Conservation (phyloP, 2,113 vertebrate genomes). For the Phaetusa simplex region DNA sequence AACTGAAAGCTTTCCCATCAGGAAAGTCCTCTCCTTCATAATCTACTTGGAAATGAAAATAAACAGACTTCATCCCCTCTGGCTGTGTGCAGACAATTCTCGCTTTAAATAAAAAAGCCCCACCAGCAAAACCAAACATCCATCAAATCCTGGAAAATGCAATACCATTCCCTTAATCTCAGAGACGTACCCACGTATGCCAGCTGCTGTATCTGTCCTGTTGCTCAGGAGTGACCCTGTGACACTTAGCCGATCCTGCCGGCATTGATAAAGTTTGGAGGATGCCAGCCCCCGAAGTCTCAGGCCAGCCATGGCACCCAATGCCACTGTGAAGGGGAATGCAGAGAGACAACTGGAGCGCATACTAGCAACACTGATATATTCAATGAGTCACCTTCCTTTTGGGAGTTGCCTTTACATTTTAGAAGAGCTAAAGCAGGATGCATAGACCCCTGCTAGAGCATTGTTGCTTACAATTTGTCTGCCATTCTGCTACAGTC, state of each 20-base stretch:
- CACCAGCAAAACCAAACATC: neutral
- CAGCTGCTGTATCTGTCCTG: neutral
- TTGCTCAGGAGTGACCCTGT: neutral
- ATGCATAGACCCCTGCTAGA: neutral
- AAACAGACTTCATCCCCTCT: neutral
- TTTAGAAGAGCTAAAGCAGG: constrained; percentile 2
- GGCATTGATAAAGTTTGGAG: constrained; percentile 68
- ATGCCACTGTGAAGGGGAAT: neutral
- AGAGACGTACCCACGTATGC: constrained; percentile 50
- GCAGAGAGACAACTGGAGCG: neutral
- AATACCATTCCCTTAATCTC: neutral
- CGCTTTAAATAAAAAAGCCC: neutral
- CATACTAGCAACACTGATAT: neutral
- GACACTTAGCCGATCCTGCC: constrained; percentile 59
- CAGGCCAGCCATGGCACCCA: constrained; percentile 57
- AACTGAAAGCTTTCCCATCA: constrained; percentile 10
- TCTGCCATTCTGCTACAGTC: neutral
- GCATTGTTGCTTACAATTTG: neutral
- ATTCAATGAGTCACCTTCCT: constrained; percentile 58
- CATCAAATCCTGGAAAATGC: neutral
- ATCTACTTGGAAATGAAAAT: constrained; percentile 7
- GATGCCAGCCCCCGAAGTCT: constrained; percentile 54
- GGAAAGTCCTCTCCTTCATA: constrained; percentile 3
- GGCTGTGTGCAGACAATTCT: neutral
- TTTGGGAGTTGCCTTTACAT: neutral